These are phyloP conservation scores for Chymomyza caudatula DNA, from an alignment of 2,888 invertebrate species.

Conservation along the genomic window DNA sequence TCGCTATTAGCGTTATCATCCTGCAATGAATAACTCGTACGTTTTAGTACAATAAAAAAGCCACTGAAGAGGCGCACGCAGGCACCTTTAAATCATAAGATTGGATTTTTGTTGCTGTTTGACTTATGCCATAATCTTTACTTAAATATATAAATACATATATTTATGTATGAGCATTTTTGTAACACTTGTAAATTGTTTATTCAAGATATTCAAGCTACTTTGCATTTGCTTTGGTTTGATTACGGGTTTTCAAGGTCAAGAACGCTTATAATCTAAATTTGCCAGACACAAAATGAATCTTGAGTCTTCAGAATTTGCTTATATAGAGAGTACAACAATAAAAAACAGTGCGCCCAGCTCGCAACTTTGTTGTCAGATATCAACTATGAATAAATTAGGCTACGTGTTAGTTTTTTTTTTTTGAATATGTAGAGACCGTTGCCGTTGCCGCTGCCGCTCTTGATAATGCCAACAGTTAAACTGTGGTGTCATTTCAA, in stretches of 20 bases:
- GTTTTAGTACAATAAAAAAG: background rate
- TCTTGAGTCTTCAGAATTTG: background rate
- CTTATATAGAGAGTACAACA: background rate
- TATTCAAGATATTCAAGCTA: background rate
- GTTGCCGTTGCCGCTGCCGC: background rate
- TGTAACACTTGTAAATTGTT: conserved; percentile 5
- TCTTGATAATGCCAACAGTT: background rate
- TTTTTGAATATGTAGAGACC: background rate
- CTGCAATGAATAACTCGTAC: conserved; percentile 54
- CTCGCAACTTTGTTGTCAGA: background rate
- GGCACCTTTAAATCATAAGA: too few relatives aligned
- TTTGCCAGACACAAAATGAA: background rate
- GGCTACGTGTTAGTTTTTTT: background rate
- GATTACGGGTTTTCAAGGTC: background rate
- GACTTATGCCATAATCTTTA: conserved; percentile 38
- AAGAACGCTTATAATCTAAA: background rate
- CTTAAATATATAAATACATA: conserved; percentile 20
- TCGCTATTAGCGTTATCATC: conserved; percentile 58
- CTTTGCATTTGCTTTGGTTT: background rate
- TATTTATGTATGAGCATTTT: background rate
- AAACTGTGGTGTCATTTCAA: background rate
- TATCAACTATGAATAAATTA: background rate
- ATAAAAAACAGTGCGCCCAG: background rate
- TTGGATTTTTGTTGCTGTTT: background rate
- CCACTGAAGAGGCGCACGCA: too few relatives aligned